Evolutionary conservation across 1,140 invertebrate genomes (phyloP), one percentile per base, ranked within the genome.

Genomic region (Drosophila parabipectinata): DNA sequence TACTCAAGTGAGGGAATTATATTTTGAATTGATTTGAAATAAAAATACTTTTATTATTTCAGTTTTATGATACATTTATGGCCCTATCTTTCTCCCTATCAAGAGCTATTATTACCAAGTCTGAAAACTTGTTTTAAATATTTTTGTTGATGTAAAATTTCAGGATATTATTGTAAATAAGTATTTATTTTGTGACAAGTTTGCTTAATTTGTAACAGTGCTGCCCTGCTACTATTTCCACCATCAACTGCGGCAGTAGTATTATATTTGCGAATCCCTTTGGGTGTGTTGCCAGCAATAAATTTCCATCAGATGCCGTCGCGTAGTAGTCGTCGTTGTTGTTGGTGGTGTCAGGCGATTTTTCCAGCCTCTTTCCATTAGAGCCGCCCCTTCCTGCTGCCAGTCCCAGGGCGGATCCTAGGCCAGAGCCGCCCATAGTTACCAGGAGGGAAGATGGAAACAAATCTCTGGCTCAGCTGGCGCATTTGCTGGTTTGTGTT

Each of bases 181-280:
- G 6, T 44, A 44, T 44, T 18, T 44, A 44, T 15, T 44, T 44
- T 44, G n/a, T 8, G n/a, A 7, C n/a, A 44, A 15, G 15, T 18
- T 41, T 14, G 39, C 10, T 44, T 44, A 47, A 47, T 47, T 47
- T 47, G 4, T 47, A 24, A 4, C 60, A 67, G 63, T 67, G 60
- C 3, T 14, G 6, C 12, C 21, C 41, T n/a, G 59, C 10, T 21
- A 4, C 54, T 24, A 45, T 44, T 67, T 18, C 47, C 60, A 32
- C 41, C 58, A 64, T 59, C 51, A 63, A 53, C 61, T 72, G 66
- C 66, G 67, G 72, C 74, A 79, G 60, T 83, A 71, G 83, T 79
- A 88, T 88, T 82, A 87, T 83, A 87, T 87, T 88, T 88, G 82
- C 66, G 83, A 88, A 87, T 87, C 83, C 83, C 83, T 88, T 83